Evolutionary conservation across 2,113 vertebrate genomes (phyloP).

Genomic region (Crypturellus undulatus): DNA sequence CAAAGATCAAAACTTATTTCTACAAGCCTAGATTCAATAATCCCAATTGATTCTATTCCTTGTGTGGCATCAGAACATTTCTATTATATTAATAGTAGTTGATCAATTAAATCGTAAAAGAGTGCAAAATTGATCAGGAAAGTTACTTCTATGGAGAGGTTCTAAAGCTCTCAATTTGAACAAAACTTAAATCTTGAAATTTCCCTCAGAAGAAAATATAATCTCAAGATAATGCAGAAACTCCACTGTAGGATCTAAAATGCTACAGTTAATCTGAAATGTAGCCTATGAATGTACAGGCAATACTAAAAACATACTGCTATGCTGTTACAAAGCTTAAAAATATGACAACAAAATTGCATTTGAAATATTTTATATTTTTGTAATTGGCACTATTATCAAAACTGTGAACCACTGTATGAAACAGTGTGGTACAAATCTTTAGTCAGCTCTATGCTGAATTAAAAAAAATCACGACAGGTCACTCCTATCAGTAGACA

Average conservation of each 20-base stretch:
- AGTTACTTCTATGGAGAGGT: neutral
- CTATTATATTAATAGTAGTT: neutral
- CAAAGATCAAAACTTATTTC: neutral
- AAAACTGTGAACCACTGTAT: neutral
- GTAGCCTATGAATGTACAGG: neutral
- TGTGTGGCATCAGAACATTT: neutral
- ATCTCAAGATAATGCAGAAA: neutral
- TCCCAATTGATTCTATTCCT: neutral
- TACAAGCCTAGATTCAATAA: neutral
- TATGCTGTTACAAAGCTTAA: neutral
- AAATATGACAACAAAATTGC: neutral
- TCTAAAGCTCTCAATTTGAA: neutral
- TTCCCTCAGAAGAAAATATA: neutral
- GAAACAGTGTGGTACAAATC: too few relatives aligned
- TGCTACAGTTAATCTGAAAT: neutral
- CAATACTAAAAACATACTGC: neutral
- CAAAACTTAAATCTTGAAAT: neutral
- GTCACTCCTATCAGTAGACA: neutral
- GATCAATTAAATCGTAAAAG: neutral
- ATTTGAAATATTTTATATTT: neutral
- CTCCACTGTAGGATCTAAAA: neutral
- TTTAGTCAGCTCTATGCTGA: neutral
- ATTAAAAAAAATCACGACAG: rapidly evolving
- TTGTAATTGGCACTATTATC: neutral
- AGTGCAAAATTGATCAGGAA: neutral